phyloP scores from a whole-genome alignment of 2,797 vertebrate species.

The Sebastes matsubarae region DNA sequence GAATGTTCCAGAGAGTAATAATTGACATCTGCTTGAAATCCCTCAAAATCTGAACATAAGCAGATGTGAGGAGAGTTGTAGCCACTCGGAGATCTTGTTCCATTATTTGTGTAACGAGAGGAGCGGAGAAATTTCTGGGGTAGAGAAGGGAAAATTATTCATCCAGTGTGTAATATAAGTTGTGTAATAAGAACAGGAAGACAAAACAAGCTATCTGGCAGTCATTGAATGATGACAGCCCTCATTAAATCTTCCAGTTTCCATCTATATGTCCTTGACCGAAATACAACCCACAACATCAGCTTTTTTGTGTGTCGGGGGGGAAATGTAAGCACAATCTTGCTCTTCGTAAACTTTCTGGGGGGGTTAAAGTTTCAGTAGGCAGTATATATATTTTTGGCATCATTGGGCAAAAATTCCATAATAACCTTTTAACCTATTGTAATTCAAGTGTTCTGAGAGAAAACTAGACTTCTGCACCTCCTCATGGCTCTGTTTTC shows the following conservation, averaged over 20 bases:
- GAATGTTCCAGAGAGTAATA: slow-evolving; percentile 53
- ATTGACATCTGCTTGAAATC: slow-evolving; percentile 58
- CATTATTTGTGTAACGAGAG: slow-evolving; percentile 18
- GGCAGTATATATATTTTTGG: too few species aligned
- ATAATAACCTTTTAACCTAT: too few species aligned
- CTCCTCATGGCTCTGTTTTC: too few species aligned
- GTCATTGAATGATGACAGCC: slow-evolving; percentile 39
- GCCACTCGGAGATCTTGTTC: slow-evolving; percentile 28
- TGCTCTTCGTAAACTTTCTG: too few species aligned
- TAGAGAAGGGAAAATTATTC: slow-evolving; percentile 28
- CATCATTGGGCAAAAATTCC: too few species aligned
- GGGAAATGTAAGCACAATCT: background rate
- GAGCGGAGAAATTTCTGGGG: slow-evolving; percentile 14
- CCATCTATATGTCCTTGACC: slow-evolving; percentile 8
- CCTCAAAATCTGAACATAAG: slow-evolving; percentile 47
- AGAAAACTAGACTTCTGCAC: too few species aligned
- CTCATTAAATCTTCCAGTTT: slow-evolving; percentile 31
- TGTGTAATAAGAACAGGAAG: slow-evolving; percentile 35
- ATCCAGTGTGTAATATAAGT: slow-evolving; percentile 17
- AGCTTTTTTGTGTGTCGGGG: background rate
- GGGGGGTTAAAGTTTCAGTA: too few species aligned
- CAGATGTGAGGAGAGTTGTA: slow-evolving; percentile 40
- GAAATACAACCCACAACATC: slow-evolving; percentile 18
- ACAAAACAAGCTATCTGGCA: slow-evolving; percentile 50
- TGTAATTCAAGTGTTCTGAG: too few species aligned